A percentile compares a stretch with the other conserved stretches of the same genome.
Evolutionary conservation across 2,797 vertebrate species (phyloP).

Genomic region (Chaetodon trifasciatus): DNA sequence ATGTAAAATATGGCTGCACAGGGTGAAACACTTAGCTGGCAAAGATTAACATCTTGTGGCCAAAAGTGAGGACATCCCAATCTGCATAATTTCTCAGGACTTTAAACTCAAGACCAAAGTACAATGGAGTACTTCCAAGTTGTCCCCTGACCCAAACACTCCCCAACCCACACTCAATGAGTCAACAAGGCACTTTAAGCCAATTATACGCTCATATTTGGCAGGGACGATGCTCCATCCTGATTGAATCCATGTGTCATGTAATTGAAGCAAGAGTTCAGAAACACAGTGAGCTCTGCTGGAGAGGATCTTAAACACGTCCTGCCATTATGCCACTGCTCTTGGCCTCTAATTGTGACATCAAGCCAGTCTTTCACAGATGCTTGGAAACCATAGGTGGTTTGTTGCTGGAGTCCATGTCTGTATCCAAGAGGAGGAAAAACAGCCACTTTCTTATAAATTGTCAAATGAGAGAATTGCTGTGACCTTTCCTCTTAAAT

Average conservation of each 20-base stretch:
- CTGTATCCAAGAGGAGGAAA: neutral
- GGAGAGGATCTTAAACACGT: constrained; percentile 23
- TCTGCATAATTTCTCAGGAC: neutral
- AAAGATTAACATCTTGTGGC: constrained; percentile 15
- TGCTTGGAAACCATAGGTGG: constrained; percentile 27
- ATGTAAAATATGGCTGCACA: constrained; percentile 22
- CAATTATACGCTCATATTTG: constrained; percentile 59
- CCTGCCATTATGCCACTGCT: constrained; percentile 26
- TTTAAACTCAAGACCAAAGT: constrained; percentile 34
- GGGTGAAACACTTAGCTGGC: constrained; percentile 12
- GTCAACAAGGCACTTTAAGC: constrained; percentile 38
- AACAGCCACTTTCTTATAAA: neutral
- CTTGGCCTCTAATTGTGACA: constrained; percentile 14
- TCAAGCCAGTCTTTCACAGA: constrained; percentile 21
- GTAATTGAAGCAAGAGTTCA: constrained; percentile 37
- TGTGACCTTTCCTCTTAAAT: constrained; percentile 8
- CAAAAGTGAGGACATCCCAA: constrained; percentile 16
- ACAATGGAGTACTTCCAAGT: constrained; percentile 45
- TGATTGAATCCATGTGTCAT: constrained; percentile 62
- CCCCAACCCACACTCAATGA: constrained; percentile 45
- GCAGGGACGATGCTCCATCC: constrained; percentile 15
- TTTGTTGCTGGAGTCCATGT: neutral
- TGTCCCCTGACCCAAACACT: constrained; percentile 23
- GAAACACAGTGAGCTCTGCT: constrained; percentile 26
- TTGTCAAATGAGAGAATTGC: neutral